These are phyloP conservation scores for Centrocercus urophasianus DNA, from an alignment of 2,113 vertebrate genomes.

Conservation along the genomic window DNA sequence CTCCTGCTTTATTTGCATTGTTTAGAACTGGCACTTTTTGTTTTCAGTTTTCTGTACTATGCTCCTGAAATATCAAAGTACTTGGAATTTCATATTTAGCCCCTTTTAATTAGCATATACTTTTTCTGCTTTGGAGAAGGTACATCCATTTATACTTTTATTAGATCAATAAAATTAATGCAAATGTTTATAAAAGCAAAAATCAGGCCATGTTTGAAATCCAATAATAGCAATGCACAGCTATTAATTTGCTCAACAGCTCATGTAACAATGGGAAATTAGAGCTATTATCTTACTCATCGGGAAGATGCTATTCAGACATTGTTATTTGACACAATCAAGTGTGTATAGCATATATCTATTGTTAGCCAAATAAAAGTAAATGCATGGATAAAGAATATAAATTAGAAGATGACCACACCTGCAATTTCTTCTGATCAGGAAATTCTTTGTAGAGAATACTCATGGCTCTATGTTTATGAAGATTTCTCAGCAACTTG, in stretches of 20 bases:
- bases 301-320: neutral
- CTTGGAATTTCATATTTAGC: neutral
- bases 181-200: neutral
- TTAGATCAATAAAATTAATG: neutral
- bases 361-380: neutral
- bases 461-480: neutral
- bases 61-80: neutral
- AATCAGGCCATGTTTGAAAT: neutral
- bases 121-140: neutral
- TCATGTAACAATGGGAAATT: slow-evolving; percentile 19
- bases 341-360: neutral
- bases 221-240: neutral
- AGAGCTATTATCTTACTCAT: neutral
- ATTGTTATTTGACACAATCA: neutral
- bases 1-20: neutral
- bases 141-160: neutral
- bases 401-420: neutral
- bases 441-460: neutral
- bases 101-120: neutral
- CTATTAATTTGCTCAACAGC: neutral
- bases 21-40: neutral
- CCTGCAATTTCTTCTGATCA: neutral
- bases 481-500: slow-evolving; percentile 15
- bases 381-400: neutral
- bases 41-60: neutral